Percentiles rank a stretch among this genome's conserved stretches.
Conservation (phyloP, 2,113 vertebrate species). For the Bubo scandiacus region DNA sequence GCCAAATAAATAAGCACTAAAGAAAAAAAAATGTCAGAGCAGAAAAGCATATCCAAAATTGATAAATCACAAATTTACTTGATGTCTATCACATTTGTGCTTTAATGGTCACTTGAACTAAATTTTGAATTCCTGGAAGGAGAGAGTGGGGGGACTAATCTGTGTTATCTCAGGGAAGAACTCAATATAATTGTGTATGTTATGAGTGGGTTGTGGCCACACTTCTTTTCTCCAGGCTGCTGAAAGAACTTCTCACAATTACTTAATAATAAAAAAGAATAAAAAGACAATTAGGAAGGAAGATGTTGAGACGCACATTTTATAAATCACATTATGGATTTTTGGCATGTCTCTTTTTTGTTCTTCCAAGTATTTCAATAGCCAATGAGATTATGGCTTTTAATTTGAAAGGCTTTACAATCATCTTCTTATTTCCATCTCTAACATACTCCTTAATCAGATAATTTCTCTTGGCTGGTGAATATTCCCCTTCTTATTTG, state of each 20-base stretch:
- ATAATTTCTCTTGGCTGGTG: background rate
- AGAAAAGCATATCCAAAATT: background rate
- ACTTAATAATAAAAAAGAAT: background rate
- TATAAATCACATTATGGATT: background rate
- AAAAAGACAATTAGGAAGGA: background rate
- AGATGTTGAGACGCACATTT: background rate
- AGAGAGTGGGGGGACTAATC: background rate
- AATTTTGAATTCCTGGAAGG: background rate
- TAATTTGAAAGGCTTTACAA: background rate
- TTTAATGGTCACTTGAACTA: background rate
- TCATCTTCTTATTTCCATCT: background rate
- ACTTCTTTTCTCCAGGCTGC: background rate
- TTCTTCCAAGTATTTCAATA: background rate
- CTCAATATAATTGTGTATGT: background rate
- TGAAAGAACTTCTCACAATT: background rate
- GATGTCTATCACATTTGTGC: background rate
- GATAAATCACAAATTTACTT: background rate
- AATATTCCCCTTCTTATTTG: background rate
- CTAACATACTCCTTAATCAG: background rate
- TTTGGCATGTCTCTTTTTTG: background rate
- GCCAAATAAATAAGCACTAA: background rate
- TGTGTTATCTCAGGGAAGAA: background rate
- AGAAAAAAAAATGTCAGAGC: background rate
- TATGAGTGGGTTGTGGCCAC: background rate
- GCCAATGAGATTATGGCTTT: background rate